phyloP scores from a whole-genome alignment of 2,888 invertebrate genomes.

The Melanchra persicariae region DNA sequence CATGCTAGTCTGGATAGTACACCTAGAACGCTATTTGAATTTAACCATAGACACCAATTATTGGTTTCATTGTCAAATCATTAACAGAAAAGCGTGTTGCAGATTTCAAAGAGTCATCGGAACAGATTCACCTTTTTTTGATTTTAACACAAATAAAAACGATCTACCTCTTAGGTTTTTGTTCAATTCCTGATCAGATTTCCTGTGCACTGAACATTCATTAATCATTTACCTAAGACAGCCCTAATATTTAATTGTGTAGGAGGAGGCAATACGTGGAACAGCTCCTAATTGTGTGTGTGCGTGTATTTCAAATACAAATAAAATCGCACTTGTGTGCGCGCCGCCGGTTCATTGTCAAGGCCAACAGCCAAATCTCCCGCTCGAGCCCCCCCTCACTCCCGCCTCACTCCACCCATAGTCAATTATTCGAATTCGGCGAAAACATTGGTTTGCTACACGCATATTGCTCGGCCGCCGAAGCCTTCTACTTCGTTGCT shows the following conservation, averaged over 20 bases:
- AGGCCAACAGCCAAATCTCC: slow-evolving; percentile 90
- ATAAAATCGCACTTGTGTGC: slow-evolving; percentile 78
- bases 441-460: slow-evolving; percentile 77
- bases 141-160: slow-evolving; percentile 25
- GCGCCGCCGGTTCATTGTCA: slow-evolving; percentile 90
- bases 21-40: background rate
- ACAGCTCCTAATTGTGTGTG: slow-evolving; percentile 77
- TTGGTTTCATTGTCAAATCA: background rate
- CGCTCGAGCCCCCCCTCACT: slow-evolving; percentile 83
- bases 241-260: slow-evolving; percentile 84
- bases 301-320: slow-evolving; percentile 82
- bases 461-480: slow-evolving; percentile 75
- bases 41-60: background rate
- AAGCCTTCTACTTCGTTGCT: slow-evolving; percentile 65
- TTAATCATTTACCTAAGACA: slow-evolving; percentile 68
- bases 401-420: slow-evolving; percentile 77
- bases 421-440: slow-evolving; percentile 84
- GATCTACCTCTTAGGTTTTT: slow-evolving; percentile 27
- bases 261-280: slow-evolving; percentile 88
- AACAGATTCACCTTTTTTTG: slow-evolving; percentile 16
- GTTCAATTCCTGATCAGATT: slow-evolving; percentile 54
- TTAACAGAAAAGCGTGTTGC: background rate
- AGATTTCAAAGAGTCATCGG: background rate
- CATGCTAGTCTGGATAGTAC: background rate
- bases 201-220: slow-evolving; percentile 44